Base-by-base conservation (phyloP, 2,797 vertebrate species). In the Megalops cyprinoides region DNA sequence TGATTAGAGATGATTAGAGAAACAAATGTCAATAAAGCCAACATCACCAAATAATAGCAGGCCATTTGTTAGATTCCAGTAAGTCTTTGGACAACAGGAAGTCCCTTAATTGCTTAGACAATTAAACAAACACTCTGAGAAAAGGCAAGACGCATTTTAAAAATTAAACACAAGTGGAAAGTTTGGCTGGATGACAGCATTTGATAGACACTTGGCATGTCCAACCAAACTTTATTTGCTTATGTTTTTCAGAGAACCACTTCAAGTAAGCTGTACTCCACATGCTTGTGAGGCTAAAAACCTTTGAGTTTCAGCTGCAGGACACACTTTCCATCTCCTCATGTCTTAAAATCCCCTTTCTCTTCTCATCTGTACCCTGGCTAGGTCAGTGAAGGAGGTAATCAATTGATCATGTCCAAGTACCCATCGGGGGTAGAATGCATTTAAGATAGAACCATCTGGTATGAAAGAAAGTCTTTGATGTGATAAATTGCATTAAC, bases 401-500 rank as follows among this genome's bases (percentile, higher is more conserved):
- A 31, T 49, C 44, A 74, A 74, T 74, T 74, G 3, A 74, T 74
- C 71, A 48, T 28, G n/a, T 31, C 71, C 71, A 48, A 42, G 20
- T n/a, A 31, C 67, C 20, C 31, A 14, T 62, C 18, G 51, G 14
- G 15, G 56, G n/a, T 58, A 37, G 34, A 12, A 31, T 37, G 25
- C 12, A 20, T 7, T n/a, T 44, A 20, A 73, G 37, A 44, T 46
- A 14, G 39, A n/a, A 15, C 20, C 44, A 74, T 74, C 44, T 48
- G 42, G 42, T 46, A 74, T 74, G 44, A 44, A 37, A 48, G 69
- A n/a, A n/a, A 8, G 69, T 82, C 80, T 81, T 85, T 80, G n/a
- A 74, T 18, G 12, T 83, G 85, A 84, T 83, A 60, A 76, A 49
- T 31, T 77, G 79, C 81, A 82, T 84, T 86, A 82, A 51, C 67